Conservation (phyloP, 2,797 vertebrate species). For the Arnoldichthys spilopterus region DNA sequence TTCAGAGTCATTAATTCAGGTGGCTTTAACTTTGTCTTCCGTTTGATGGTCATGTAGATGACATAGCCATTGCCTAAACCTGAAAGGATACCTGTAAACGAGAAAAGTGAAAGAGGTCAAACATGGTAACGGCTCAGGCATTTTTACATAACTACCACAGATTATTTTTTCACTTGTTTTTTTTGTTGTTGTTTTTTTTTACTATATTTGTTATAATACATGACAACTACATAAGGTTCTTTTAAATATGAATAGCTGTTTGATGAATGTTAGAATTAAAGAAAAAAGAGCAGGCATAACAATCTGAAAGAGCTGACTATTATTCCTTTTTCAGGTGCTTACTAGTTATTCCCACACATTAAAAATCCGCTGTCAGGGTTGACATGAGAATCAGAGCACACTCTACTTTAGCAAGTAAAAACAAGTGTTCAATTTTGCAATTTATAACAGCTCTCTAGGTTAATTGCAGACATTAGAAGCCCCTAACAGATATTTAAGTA, state of each 20-base stretch:
- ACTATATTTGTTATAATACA: background rate
- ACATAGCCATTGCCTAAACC: slow-evolving; percentile 92
- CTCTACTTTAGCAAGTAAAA: too few relatives aligned
- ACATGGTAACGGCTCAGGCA: background rate
- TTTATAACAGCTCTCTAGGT: too few relatives aligned
- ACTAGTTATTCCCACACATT: background rate
- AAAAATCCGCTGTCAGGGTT: too few relatives aligned
- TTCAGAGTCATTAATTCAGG: slow-evolving; percentile 95
- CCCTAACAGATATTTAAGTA: too few relatives aligned
- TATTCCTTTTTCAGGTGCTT: too few relatives aligned
- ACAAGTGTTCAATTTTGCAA: too few relatives aligned
- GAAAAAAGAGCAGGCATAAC: background rate
- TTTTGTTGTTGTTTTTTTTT: background rate
- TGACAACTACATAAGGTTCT: background rate
- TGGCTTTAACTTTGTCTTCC: slow-evolving; percentile 91
- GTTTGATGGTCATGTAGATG: slow-evolving; percentile 85
- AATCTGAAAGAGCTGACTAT: background rate
- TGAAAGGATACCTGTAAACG: slow-evolving; percentile 85
- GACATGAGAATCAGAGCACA: too few relatives aligned
- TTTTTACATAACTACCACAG: too few relatives aligned
- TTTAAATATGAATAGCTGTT: background rate
- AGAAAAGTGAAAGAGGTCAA: slow-evolving; percentile 1
- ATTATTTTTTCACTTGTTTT: too few relatives aligned
- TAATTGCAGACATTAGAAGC: too few relatives aligned
- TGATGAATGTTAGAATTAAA: background rate